Base-by-base conservation (phyloP, 2,113 vertebrate genomes). In the Ceuthmochares aereus region DNA sequence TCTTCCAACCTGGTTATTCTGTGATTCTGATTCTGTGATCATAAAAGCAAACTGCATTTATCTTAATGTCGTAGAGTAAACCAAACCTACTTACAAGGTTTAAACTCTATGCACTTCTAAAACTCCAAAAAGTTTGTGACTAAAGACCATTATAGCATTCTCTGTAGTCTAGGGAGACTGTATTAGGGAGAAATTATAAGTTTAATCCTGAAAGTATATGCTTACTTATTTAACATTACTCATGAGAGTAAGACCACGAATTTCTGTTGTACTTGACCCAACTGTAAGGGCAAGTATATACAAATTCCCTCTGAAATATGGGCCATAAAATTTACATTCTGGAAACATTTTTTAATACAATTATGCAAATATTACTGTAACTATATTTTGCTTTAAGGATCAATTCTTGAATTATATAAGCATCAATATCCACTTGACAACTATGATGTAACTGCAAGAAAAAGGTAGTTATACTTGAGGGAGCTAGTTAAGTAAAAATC, bases 1-100 rank as follows among this genome's bases (percentile, higher is more conserved):
- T n/a, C n/a, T n/a, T n/a, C n/a, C n/a, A n/a, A n/a, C n/a, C n/a
- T n/a, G n/a, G n/a, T n/a, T n/a, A n/a, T n/a, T n/a, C n/a, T n/a
- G n/a, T n/a, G n/a, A n/a, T n/a, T n/a, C n/a, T n/a, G n/a, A n/a
- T n/a, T n/a, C n/a, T n/a, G n/a, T n/a, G n/a, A 84, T 20, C 40
- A 92, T 89, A 88, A 92, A 97, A 96, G 49, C 45, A 95, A 95
- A 95, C 92, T 84, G 86, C 90, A 84, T 90, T 47, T 89, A 90
- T 81, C 76, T 78, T 87, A 88, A 95, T 66, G 54, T 66, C 76
- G 92, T 30, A 78, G 58, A 81, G 68, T 25, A 87, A 87, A 89
- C 55, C 58, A 75, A 58, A 91, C 75, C 64, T 56, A 86, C 69
- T 92, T 56, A 36, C 68, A 79, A 63, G 58, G 82, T 82, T 68